Base-by-base conservation (phyloP, 2,797 vertebrate genomes). In the Limnodromus scolopaceus region DNA sequence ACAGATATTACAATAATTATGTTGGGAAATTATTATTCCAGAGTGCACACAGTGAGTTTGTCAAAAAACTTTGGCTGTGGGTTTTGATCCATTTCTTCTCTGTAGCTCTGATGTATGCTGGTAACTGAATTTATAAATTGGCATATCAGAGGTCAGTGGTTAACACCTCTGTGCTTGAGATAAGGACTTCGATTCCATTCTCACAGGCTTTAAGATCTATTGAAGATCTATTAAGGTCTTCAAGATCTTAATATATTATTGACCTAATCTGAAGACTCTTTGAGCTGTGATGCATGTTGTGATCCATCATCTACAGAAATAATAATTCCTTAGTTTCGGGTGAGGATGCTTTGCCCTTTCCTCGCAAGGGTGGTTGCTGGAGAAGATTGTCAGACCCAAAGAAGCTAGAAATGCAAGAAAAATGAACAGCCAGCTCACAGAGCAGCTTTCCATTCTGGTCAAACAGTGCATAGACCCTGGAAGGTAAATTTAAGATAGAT, bases 161-260 rank as follows among this genome's bases (percentile, higher is more conserved):
- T 98, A 98, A 97, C 97, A 94, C 96, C 92, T 98, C 92, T 92
- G 75, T 84, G 92, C 95, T 96, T 74, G 91, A 87, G 89, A 90
- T 89, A 92, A 96, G 96, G 94, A 63, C 96, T 97, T 96, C 30
- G 75, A 58, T 94, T 97, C 95, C 57, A 83, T 98, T 98, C 97
- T 93, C 97, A 97, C 91, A 30, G 46, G 36, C 53, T 75, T 89
- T 71, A 36, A 83, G 64, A 55, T 53, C 30, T 72, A 9, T 30
- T 45, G 8, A 32, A 43, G 63, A 45, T 75, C 38, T 60, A 0
- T 45, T 74, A 48, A 61, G 23, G 22, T 70, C 55, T 81, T 46
- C 39, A 66, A 36, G 16, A 48, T 90, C 38, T 88, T 53, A 16
- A 7, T 70, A 48, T n/a, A 49, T 84, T 55, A 7, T 46, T 63